A percentile compares a stretch with the other conserved stretches of the same genome.
phyloP scores from a whole-genome alignment of 2,113 vertebrate species.

The Thomomys bottae region DNA sequence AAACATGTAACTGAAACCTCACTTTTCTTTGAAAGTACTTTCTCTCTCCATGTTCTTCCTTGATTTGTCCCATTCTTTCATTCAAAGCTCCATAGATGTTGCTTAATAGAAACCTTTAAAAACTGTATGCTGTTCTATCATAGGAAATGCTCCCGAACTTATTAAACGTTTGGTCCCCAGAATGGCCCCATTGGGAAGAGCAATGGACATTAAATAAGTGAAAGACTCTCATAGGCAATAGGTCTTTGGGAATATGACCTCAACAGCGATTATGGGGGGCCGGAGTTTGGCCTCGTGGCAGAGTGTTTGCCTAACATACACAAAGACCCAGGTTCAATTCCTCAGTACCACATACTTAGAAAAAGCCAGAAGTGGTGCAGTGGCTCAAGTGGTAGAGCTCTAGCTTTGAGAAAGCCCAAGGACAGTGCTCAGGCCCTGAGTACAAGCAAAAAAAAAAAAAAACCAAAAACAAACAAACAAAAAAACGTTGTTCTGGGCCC shows the following conservation, averaged over 20 bases:
- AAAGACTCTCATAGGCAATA: no score
- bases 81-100: background rate
- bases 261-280: background rate
- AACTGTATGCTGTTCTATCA: background rate
- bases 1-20: background rate
- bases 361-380: no score
- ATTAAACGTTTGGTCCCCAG: background rate
- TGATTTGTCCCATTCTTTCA: background rate
- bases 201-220: background rate
- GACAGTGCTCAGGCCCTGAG: no score
- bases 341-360: no score
- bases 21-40: background rate
- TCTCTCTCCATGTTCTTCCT: background rate
- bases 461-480: no score
- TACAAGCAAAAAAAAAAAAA: no score
- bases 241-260: background rate
- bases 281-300: no score
- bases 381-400: no score
- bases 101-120: background rate
- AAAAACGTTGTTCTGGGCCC: no score
- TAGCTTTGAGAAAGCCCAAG: no score
- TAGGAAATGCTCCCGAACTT: background rate
- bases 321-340: no score
- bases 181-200: background rate
- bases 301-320: no score